Evolutionary conservation across 2,113 vertebrate genomes (phyloP), one percentile per base, ranked within the genome.

Genomic region (Ammodytes dubius): DNA sequence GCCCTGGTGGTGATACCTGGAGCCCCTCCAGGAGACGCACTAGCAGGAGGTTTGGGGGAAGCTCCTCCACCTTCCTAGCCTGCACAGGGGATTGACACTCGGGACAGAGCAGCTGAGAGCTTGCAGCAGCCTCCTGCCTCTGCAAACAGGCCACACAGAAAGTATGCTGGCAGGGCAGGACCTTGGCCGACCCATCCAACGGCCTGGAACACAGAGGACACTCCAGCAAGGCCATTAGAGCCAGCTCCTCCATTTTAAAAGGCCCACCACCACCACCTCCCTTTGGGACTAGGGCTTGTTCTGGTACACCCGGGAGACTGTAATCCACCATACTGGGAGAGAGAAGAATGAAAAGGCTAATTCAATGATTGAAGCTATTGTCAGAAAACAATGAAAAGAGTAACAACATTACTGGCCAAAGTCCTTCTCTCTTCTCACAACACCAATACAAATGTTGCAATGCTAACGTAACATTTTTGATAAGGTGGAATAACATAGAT

Each of bases 101-200:
- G 0, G 98, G 98, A 71, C 98, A 99, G 82, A 95, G 81, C 58
- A 98, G 93, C 88, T 96, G 96, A 83, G 96, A 94, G 81, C 27
- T 27, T 90, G 92, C 27, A 11, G 84, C 92, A 50, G 94, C 94
- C 89, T 96, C 92, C 70, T 96, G 96, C 85, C 93, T 94, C 92
- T 96, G 97, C 64, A 99, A 95, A 80, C 97, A 99, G 47, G 96
- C 91, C 79, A 95, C 93, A 86, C 97, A 99, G 95, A 99, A 98
- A 0, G 97, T 98, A 91, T 98, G 97, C 92, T 99, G 97, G 94
- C 98, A 99, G n/a, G 98, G 97, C 60, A 99, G 93, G 67, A 99
- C 97, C 90, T 96, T 98, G 1, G 97, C 97, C 0, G 96, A 96
- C 84, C 84, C 93, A 2, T 98, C 97, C 42, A 99, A 95, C 86